Percentiles rank a stretch among this genome's conserved stretches.
These are phyloP conservation scores for Tigriopus californicus DNA, from an alignment of 2,888 invertebrate species.

Conservation along the genomic window DNA sequence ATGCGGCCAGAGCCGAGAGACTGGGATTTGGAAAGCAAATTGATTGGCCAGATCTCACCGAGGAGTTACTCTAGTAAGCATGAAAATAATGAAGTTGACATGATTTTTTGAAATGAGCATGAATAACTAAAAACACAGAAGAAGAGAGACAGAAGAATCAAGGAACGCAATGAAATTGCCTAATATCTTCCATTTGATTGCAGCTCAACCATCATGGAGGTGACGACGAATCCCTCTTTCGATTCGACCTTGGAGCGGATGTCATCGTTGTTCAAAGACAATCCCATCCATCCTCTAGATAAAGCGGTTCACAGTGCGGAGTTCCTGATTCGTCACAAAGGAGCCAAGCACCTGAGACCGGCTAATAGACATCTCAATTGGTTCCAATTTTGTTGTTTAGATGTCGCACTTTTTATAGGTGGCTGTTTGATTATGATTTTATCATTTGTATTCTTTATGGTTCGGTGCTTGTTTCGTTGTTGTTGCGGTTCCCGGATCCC, in stretches of 20 bases:
- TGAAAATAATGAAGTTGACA: conserved; percentile 7
- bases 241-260: no score
- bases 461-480: no score
- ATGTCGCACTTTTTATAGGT: conserved; percentile 13
- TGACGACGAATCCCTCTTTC: no score
- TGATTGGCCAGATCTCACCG: conserved; percentile 16
- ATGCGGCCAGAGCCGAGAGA: conserved; percentile 5
- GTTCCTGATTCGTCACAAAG: conserved; percentile 10
- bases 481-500: no score
- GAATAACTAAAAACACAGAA: background rate
- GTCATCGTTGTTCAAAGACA: background rate
- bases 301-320: conserved; percentile 14
- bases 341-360: background rate
- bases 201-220: no score
- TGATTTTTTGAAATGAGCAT: conserved; percentile 2
- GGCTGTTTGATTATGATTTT: background rate
- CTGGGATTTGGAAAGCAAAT: conserved; percentile 14
- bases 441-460: background rate
- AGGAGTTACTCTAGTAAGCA: conserved; percentile 11
- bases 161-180: no score
- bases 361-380: background rate
- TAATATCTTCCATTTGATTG: no score
- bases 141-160: no score
- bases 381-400: conserved; percentile 10
- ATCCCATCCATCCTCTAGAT: conserved; percentile 10